phyloP scores from a whole-genome alignment of 1,140 invertebrate genomes.

The Camponotus pennsylvanicus region DNA sequence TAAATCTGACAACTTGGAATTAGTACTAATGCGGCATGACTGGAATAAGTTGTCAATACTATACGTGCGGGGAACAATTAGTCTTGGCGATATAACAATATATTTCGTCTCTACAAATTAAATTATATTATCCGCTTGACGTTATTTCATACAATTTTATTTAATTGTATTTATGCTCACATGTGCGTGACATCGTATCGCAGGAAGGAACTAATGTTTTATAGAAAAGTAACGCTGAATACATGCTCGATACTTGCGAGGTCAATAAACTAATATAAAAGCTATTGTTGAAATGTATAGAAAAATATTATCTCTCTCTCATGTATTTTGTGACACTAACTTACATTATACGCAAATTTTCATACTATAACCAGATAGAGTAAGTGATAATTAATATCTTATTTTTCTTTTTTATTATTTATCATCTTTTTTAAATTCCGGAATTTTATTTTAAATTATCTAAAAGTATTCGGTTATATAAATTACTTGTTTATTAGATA shows the following conservation, averaged over 20 bases:
- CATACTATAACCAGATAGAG: background rate
- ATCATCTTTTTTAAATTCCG: background rate
- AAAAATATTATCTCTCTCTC: background rate
- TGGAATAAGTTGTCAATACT: constrained; percentile 36
- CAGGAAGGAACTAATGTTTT: constrained; percentile 5
- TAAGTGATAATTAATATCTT: constrained; percentile 1
- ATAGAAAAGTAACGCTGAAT: constrained; percentile 13
- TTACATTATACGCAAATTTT: background rate
- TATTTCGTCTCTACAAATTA: constrained; percentile 3
- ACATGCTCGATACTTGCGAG: background rate
- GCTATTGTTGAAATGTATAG: background rate
- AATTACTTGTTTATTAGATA: background rate
- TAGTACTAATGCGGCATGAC: constrained; percentile 20
- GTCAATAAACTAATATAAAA: constrained; percentile 23
- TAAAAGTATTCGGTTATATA: background rate
- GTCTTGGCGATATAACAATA: constrained; percentile 22
- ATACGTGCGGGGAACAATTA: constrained; percentile 3
- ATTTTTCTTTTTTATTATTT: background rate
- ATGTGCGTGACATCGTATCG: background rate
- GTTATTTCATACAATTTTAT: background rate
- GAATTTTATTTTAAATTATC: background rate
- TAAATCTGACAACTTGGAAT: constrained; percentile 45
- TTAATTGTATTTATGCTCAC: background rate
- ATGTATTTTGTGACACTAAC: background rate
- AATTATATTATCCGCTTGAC: constrained; percentile 30